Evolutionary conservation across 2,113 vertebrate species (phyloP), one percentile per base, ranked within the genome.

Genomic region (Thamnophis sirtalis): DNA sequence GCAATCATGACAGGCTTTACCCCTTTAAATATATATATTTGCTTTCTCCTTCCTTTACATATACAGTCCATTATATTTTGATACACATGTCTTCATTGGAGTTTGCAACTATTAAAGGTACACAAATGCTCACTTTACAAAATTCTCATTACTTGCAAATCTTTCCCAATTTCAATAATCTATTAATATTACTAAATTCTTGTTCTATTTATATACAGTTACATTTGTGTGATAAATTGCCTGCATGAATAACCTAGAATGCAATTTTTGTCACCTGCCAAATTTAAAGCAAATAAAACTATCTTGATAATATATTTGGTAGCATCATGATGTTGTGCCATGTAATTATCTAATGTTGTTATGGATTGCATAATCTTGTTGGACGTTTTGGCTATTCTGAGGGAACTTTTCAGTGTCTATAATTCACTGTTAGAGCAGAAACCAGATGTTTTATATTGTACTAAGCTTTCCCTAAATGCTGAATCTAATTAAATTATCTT

Each of bases 171-270:
- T 91, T 93, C 94, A 97, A 94, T 96, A 96, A 95, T 94, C 93
- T 95, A 91, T 48, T 95, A 95, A 96, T 94, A 95, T 90, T 96
- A 91, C 60, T 94, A 92, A 95, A 56, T 95, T 96, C 90, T 92
- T 89, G 33, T 21, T 95, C 92, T 97, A 93, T 97, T 96, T 97
- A 90, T 97, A 89, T 92, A 58, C 48, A 43, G 54, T 58, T 84
- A 38, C 85, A 93, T 95, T 86, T 93, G 89, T 95, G 92, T 94
- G 96, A 97, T 92, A 80, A 86, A 93, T 95, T 94, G 86, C 93
- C 94, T 86, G 80, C 51, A 91, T 94, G 86, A 87, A 95, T 94
- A 94, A 92, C 94, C 93, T 73, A 93, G 94, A 89, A 94, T 54
- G 43, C 17, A 91, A 92, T 90, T 95, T 26, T 92, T 93, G 92